Evolutionary conservation across 2,113 vertebrate species (phyloP), one percentile per base, ranked within the genome.

Genomic region (Entomyzon cyanotis): DNA sequence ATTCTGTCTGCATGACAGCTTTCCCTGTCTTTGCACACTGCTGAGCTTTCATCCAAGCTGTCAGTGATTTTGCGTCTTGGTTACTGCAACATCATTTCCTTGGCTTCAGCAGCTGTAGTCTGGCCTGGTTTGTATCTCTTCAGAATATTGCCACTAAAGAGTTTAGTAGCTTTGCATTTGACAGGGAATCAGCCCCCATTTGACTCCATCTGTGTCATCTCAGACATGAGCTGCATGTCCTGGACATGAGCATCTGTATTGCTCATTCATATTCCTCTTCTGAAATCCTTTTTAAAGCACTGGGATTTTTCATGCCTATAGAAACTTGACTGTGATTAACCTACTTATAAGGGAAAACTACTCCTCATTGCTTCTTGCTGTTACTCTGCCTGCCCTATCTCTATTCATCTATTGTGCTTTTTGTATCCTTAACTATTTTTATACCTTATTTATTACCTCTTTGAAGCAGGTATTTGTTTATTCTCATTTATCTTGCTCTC

Each of bases 41-140:
- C 84, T 81, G 69, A 94, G 89, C 60, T 78, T 81, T 89, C 94
- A 78, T 90, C 86, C 53, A 56, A 46, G 73, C 65, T 91, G 79
- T 47, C 44, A 12, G 7, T 12, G 73, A 44, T 81, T 94, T 78
- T 94, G 69, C 52, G 30, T 89, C 74, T 92, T 11, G 14, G 44
- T 89, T 92, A 30, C 31, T 93, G 80, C 87, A 89, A 10, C 69
- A 63, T 60, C 35, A 22, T 87, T 94, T 93, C 49, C 49, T 89
- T 75, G 84, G 41, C 78, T 87, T 94, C 90, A 77, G 58, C 70
- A 76, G 39, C 65, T 67, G 59, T 39, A 39, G n/a, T n/a, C 52
- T 71, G 73, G 64, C 76, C 56, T 90, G 56, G 3, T 75, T 62
- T 69, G 14, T 62, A 10, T 69, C 67, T 71, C 42, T 49, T 44